Evolutionary conservation across 2,888 invertebrate species (phyloP).

Genomic region (Troides aeacus): DNA sequence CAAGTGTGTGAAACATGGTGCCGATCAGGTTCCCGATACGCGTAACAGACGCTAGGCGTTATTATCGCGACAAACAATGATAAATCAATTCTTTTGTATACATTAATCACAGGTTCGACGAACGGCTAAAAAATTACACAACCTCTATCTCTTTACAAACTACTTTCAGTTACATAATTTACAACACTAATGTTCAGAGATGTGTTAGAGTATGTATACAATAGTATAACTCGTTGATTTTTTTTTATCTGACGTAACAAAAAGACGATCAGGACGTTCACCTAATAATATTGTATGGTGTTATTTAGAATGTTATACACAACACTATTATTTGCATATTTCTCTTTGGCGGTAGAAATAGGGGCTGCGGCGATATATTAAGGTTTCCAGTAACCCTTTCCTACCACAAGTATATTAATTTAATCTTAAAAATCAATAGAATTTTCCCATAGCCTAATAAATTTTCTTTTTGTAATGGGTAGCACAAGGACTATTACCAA

Average conservation of each 20-base stretch:
- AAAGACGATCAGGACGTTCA: neutral
- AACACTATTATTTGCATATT: too few species aligned
- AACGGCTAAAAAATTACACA: conserved; percentile 5
- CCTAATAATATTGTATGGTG: neutral
- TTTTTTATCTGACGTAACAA: neutral
- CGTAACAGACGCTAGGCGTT: conserved; percentile 16
- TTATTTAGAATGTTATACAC: too few species aligned
- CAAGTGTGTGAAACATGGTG: conserved; percentile 15
- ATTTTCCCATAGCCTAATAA: too few species aligned
- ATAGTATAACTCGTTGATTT: neutral
- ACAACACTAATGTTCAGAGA: neutral
- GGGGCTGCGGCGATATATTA: too few species aligned
- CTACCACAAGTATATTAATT: too few species aligned
- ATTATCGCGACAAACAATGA: conserved; percentile 25
- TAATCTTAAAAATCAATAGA: too few species aligned
- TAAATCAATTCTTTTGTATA: conserved; percentile 30
- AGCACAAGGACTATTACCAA: too few species aligned
- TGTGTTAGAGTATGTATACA: neutral
- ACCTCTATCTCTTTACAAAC: conserved; percentile 1
- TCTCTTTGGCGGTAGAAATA: too few species aligned
- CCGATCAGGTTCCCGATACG: conserved; percentile 15
- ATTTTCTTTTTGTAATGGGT: too few species aligned
- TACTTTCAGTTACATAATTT: conserved; percentile 20
- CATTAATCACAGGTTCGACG: conserved; percentile 14
- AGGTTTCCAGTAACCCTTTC: too few species aligned